Evolutionary conservation across 1,140 invertebrate species (phyloP).

Genomic region (Zaprionus camerounensis): DNA sequence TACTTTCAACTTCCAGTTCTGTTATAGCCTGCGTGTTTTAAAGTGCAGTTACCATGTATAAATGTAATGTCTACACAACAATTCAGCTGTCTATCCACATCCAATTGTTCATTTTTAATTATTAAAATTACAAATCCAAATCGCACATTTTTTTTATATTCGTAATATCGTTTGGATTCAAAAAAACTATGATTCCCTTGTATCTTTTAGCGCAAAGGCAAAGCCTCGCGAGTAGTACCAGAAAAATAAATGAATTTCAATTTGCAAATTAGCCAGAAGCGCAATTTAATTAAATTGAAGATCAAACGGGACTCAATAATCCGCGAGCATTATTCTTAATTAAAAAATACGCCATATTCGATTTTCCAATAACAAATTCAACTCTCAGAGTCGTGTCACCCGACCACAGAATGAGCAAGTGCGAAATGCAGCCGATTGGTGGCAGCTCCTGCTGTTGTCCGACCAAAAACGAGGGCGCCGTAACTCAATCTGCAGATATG

Average conservation of each 20-base stretch:
- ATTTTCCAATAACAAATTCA: slow-evolving; percentile 62
- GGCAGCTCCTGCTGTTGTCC: background rate
- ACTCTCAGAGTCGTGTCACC: background rate
- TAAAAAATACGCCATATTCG: slow-evolving; percentile 74
- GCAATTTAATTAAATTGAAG: slow-evolving; percentile 63
- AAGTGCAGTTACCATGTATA: too few relatives aligned
- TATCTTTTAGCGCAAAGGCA: background rate
- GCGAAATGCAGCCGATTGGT: background rate
- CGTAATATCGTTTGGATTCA: background rate
- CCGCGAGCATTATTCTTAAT: slow-evolving; percentile 54
- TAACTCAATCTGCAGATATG: slow-evolving; percentile 71
- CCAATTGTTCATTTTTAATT: too few relatives aligned
- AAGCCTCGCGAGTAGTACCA: background rate
- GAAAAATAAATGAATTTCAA: background rate
- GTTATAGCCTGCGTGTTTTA: too few relatives aligned
- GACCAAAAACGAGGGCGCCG: slow-evolving; percentile 25
- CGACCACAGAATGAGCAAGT: background rate
- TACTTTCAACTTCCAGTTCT: background rate
- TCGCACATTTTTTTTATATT: too few relatives aligned
- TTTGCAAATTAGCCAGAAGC: slow-evolving; percentile 9
- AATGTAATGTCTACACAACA: too few relatives aligned
- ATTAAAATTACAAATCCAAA: too few relatives aligned
- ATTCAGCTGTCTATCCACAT: too few relatives aligned
- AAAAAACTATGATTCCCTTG: background rate
- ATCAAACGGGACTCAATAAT: slow-evolving; percentile 64